Conservation (phyloP, 2,888 invertebrate species). For the Drosophila ezoana region DNA sequence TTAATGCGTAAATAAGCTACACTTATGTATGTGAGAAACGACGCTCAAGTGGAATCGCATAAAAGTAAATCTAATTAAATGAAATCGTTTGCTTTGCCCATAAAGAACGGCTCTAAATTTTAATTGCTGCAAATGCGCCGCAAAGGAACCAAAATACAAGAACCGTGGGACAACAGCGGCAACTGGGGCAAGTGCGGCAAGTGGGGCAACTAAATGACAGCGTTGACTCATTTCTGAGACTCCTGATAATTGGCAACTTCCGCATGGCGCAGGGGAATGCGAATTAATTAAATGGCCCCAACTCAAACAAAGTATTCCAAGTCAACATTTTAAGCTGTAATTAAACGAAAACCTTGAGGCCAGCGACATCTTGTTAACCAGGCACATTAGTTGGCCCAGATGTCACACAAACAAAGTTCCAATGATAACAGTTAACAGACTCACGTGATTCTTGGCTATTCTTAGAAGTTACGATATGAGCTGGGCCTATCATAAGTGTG, state of each 20-base stretch:
- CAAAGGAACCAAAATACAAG: conserved; percentile 22
- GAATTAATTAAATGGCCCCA: conserved; percentile 61
- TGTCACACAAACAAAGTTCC: conserved; percentile 4
- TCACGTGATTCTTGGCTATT: conserved; percentile 20
- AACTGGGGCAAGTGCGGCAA: not conserved
- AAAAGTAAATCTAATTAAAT: conserved; percentile 79
- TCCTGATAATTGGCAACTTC: conserved; percentile 67
- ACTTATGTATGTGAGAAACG: conserved; percentile 39
- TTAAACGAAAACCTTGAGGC: conserved; percentile 29
- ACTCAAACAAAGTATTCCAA: conserved; percentile 40
- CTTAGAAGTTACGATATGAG: conserved; percentile 30
- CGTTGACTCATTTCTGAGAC: conserved; percentile 39
- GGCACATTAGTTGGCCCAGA: conserved; percentile 27
- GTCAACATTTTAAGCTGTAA: conserved; percentile 43
- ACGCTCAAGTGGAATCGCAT: conserved; percentile 56
- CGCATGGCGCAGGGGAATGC: conserved; percentile 41
- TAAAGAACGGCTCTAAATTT: conserved; percentile 63
- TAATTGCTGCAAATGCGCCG: conserved; percentile 60
- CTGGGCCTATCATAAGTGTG: conserved; percentile 7
- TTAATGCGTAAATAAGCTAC: conserved; percentile 63
- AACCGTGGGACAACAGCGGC: conserved; percentile 5
- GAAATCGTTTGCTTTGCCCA: conserved; percentile 65
- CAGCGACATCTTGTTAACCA: not conserved
- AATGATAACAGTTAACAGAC: conserved; percentile 23
- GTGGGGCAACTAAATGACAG: conserved; percentile 33